Percentiles rank a stretch among this genome's conserved stretches.
Conservation (phyloP, 2,113 vertebrate genomes). For the Aplodontia rufa region DNA sequence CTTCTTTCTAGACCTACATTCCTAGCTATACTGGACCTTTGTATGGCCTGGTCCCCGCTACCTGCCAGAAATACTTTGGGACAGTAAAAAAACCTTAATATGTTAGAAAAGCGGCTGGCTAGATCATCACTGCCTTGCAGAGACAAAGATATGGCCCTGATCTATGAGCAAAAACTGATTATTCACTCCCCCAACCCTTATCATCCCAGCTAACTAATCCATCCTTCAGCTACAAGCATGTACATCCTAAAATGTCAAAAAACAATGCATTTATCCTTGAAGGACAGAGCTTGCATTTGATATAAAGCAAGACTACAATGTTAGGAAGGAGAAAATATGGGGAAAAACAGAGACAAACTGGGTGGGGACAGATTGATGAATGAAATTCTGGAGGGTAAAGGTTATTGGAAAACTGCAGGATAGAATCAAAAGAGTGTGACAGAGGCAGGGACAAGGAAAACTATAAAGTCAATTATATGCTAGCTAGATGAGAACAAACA, state of each 20-base stretch:
- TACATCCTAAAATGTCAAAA: constrained; percentile 32
- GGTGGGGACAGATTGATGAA: constrained; percentile 32
- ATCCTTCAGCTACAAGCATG: constrained; percentile 38
- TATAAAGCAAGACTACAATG: constrained; percentile 28
- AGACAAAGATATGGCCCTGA: constrained; percentile 26
- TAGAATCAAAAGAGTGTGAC: constrained; percentile 44
- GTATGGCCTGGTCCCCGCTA: background rate
- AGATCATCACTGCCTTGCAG: constrained; percentile 22
- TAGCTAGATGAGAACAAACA: constrained; percentile 43
- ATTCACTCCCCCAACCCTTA: background rate
- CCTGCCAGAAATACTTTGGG: background rate
- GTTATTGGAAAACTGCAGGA: constrained; percentile 49
- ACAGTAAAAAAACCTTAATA: constrained; percentile 32
- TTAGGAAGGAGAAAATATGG: background rate
- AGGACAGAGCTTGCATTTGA: constrained; percentile 38
- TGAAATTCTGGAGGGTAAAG: constrained; percentile 39
- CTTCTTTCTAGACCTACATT: constrained; percentile 45
- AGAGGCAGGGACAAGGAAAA: constrained; percentile 42
- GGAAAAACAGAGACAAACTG: constrained; percentile 43
- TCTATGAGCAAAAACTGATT: constrained; percentile 38
- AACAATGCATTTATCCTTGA: constrained; percentile 35
- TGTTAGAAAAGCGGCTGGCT: background rate
- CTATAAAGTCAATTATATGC: constrained; percentile 26
- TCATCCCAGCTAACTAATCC: background rate
- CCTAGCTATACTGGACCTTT: constrained; percentile 6